phyloP scores from a whole-genome alignment of 2,888 invertebrate species.

The Drosophila formosana region DNA sequence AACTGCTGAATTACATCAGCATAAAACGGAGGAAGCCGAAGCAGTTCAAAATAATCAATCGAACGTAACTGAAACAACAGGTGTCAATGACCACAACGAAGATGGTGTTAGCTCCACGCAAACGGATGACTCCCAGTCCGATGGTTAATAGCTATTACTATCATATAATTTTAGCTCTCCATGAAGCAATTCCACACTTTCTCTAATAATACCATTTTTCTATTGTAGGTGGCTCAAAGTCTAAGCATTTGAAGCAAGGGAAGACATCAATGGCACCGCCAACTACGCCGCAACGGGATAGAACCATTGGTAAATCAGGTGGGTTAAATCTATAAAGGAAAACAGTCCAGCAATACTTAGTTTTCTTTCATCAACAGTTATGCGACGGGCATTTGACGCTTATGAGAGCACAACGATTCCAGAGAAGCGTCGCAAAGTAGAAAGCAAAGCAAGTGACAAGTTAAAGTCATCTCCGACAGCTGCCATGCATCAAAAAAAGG shows the following conservation, averaged over 20 bases:
- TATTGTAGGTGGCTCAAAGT: constrained; percentile 22
- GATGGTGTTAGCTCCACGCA: constrained; percentile 16
- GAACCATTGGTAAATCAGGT: constrained; percentile 21
- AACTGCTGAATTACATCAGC: neutral
- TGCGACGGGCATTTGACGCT: constrained; percentile 11
- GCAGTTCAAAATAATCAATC: neutral
- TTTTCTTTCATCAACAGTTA: constrained; percentile 4
- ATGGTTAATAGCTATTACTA: constrained; percentile 68
- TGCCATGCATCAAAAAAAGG: neutral
- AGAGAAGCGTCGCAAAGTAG: constrained; percentile 32
- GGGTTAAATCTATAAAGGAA: neutral
- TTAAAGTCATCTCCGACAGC: neutral
- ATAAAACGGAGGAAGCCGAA: neutral
- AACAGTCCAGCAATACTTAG: neutral
- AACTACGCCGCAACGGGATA: constrained; percentile 24
- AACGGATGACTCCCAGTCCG: constrained; percentile 49
- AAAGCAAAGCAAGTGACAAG: neutral
- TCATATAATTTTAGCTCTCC: neutral
- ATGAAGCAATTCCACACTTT: neutral
- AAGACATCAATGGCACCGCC: constrained; percentile 45
- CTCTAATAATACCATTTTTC: constrained; percentile 3
- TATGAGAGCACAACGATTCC: neutral
- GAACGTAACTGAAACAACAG: constrained; percentile 60
- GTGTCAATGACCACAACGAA: constrained; percentile 48
- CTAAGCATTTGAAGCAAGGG: constrained; percentile 8